Base-by-base conservation (phyloP, 2,797 vertebrate genomes). In the Decapterus maruadsi region DNA sequence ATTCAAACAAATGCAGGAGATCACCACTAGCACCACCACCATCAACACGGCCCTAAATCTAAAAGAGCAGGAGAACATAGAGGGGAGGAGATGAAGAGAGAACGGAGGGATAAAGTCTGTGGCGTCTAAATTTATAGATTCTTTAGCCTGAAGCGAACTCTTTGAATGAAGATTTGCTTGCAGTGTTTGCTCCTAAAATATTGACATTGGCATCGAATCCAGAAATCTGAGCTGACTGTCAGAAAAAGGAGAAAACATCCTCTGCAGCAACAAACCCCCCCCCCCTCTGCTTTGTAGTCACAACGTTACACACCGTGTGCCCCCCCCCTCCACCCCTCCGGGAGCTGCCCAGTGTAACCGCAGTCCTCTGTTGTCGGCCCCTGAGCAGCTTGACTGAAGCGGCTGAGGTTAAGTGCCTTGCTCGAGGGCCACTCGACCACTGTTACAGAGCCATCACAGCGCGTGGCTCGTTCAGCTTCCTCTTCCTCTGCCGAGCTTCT, bases 401-500 rank as follows among this genome's bases (percentile, higher is more conserved):
- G 48, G 66, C 64, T 69, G 60, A 80, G 80, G 71, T 80, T 80
- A 80, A 88, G 78, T 77, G 78, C 72, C 80, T 78, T 89, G 87
- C 85, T 90, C 68, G 63, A 83, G 87, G 57, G 86, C 79, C 68
- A 79, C 80, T 85, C 55, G 11, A 65, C 59, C 51, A 72, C 75
- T 69, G 67, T 70, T 75, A 57, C 55, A 48, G 68, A 66, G 72
- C 69, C 46, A 62, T 60, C 56, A 62, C 54, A 58, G 53, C 58
- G 63, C 36, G 59, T 34, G 63, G 42, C 53, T 61, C 66, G 43
- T 63, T 75, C 36, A 22, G n/a, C 26, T 26, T 26, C 26, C 26
- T 26, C 14, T 54, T 63, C 14, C 34, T 34, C 64, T 42, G 17
- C 36, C 54, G 61, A 53, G 57, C 26, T 53, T 78, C 79, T 81